Evolutionary conservation across 53 echinoderm and acorn worm species (phyloP).

Genomic region (Mesocentrotus franciscanus): DNA sequence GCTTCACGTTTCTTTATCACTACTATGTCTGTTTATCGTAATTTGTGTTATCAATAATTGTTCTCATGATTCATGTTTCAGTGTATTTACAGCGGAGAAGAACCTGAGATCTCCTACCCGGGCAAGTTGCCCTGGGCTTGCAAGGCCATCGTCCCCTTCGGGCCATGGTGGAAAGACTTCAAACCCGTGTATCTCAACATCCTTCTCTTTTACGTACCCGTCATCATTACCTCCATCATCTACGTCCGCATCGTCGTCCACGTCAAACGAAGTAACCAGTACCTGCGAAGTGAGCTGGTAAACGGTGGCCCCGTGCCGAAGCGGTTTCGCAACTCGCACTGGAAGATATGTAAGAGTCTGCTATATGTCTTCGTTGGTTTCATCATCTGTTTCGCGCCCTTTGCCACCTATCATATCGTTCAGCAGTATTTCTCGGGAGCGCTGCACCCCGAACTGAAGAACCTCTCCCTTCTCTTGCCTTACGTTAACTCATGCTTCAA

Average conservation of each 20-base stretch:
- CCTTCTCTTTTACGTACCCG: slow-evolving; percentile 85
- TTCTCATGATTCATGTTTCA: slow-evolving; percentile 21
- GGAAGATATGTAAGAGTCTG: slow-evolving; percentile 85
- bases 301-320: slow-evolving; percentile 40
- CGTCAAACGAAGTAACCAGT: slow-evolving; percentile 67
- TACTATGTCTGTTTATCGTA: too few species aligned
- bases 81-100: slow-evolving; percentile 74
- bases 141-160: slow-evolving; percentile 72
- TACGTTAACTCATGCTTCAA: slow-evolving; percentile 91
- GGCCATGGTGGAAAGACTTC: slow-evolving; percentile 78
- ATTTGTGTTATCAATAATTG: not conserved
- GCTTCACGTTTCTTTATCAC: too few species aligned
- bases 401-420: slow-evolving; percentile 83
- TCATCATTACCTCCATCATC: slow-evolving; percentile 74
- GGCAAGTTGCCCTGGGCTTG: slow-evolving; percentile 92
- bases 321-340: slow-evolving; percentile 67
- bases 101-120: slow-evolving; percentile 71
- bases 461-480: slow-evolving; percentile 73
- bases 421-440: slow-evolving; percentile 62
- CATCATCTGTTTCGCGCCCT: slow-evolving; percentile 79
- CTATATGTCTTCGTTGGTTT: slow-evolving; percentile 84
- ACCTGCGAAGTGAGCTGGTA: not conserved
- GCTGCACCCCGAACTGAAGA: slow-evolving; percentile 64
- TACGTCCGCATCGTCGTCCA: slow-evolving; percentile 76
- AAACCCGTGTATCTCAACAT: slow-evolving; percentile 92